Evolutionary conservation across 2,888 invertebrate species (phyloP), one percentile per base, ranked within the genome.

Genomic region (Suillia variegata): DNA sequence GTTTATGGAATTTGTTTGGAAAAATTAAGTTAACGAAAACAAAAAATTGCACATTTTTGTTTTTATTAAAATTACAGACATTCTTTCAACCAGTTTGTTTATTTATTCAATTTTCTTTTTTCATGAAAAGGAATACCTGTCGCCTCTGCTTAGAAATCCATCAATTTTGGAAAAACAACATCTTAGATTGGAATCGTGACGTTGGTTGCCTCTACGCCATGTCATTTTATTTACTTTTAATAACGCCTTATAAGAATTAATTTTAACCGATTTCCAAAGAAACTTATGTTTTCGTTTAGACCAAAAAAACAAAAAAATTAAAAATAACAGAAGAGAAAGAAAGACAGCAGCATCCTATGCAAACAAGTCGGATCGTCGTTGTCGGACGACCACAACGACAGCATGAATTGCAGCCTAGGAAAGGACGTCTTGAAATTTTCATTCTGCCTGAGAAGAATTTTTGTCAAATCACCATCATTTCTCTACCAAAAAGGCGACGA

Each of bases 221-320:
- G n/a, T n/a, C 38, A n/a, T 38, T 38, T 38, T 57, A 74, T 74
- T 75, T 76, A 69, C 69, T 70, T 73, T 69, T 72, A 74, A 73
- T 69, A 76, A 70, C 72, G 68, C 68, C 72, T 67, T 66, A 71
- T 67, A 64, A 65, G 67, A 75, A 74, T 73, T 73, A 74, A 76
- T 74, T 71, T 71, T 68, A 61, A 76, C 64, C 68, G 72, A 73
- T 75, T 76, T 75, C 69, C 71, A 54, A 63, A 34, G 56, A 69
- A 58, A 55, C 33, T 38, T 38, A 2, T 34, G 31, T 52, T 20
- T 52, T 48, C 26, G 20, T 45, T 31, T 6, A 55, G 34, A 21
- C 21, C 49, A 55, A 49, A 54, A 47, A 18, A 13, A n/a, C 38
- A n/a, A 38, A 38, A n/a, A n/a, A n/a, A n/a, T n/a, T n/a, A n/a